A percentile compares a stretch with the other conserved stretches of the same genome.
Conservation (phyloP, 2,113 vertebrate species). For the Albula glossodonta region DNA sequence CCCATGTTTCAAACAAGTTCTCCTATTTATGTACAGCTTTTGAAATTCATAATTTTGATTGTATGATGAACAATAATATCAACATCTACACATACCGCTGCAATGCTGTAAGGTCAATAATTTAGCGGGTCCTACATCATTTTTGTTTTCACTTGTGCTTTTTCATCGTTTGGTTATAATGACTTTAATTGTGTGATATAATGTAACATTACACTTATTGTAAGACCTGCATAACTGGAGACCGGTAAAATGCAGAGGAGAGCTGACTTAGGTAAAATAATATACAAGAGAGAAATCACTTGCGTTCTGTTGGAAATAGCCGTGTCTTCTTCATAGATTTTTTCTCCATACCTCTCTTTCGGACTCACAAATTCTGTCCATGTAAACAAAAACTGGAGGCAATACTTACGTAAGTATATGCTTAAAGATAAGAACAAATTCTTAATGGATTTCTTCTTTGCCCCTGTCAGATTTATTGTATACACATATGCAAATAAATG, state of each 20-base stretch:
- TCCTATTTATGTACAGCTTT: constrained; percentile 24
- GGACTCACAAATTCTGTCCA: no score
- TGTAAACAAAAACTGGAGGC: no score
- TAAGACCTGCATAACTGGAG: no score
- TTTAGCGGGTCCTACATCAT: background rate
- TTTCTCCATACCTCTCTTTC: no score
- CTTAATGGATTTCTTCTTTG: background rate
- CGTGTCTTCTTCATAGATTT: no score
- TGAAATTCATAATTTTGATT: background rate
- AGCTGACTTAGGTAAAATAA: no score
- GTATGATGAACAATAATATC: background rate
- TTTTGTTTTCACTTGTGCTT: background rate
- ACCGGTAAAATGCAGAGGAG: no score
- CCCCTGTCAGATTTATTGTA: background rate
- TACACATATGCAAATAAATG: background rate
- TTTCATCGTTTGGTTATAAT: background rate
- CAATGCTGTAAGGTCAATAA: background rate
- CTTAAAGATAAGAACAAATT: background rate
- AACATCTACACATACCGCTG: constrained; percentile 6
- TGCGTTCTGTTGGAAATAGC: no score
- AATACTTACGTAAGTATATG: no score
- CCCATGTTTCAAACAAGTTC: constrained; percentile 28
- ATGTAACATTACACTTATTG: no score
- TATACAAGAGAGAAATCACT: no score
- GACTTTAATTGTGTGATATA: background rate